Conservation (phyloP, 2,797 vertebrate genomes). For the Acipenser oxyrinchus region DNA sequence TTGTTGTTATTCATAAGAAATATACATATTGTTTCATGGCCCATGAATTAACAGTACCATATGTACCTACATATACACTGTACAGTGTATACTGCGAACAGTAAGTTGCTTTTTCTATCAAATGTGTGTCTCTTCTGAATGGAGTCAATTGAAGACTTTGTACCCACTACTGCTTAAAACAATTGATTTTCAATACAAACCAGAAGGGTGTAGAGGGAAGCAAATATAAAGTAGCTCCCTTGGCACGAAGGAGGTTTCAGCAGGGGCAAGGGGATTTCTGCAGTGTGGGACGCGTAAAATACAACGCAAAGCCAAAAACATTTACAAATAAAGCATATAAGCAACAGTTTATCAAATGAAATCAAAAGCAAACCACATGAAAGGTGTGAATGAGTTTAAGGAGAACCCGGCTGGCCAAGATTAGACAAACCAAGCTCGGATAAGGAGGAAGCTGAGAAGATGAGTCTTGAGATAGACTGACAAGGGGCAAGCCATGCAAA, state of each 20-base stretch:
- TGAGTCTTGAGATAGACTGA: slow-evolving; percentile 38
- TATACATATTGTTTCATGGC: too few species aligned
- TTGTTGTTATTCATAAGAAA: too few species aligned
- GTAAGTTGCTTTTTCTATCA: too few species aligned
- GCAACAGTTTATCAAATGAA: slow-evolving; percentile 8
- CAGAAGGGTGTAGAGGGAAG: slow-evolving; percentile 28
- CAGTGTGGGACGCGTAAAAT: slow-evolving; percentile 21
- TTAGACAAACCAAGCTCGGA: slow-evolving; percentile 23
- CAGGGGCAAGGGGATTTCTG: slow-evolving; percentile 10
- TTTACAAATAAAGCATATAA: background rate
- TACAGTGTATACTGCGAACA: too few species aligned
- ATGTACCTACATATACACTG: too few species aligned
- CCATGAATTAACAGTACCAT: too few species aligned
- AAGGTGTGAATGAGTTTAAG: slow-evolving; percentile 1
- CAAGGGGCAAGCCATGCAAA: slow-evolving; percentile 45
- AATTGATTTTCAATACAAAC: background rate
- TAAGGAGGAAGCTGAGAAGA: slow-evolving; percentile 34
- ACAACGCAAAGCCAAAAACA: slow-evolving; percentile 5
- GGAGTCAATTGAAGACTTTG: too few species aligned
- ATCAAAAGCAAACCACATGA: slow-evolving; percentile 10
- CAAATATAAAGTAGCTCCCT: slow-evolving; percentile 21
- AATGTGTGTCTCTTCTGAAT: too few species aligned
- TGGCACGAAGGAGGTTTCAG: background rate
- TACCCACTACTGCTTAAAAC: too few species aligned
- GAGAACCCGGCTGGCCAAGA: background rate